phyloP scores from a whole-genome alignment of 2,113 vertebrate species.

The Uropsilus gracilis region DNA sequence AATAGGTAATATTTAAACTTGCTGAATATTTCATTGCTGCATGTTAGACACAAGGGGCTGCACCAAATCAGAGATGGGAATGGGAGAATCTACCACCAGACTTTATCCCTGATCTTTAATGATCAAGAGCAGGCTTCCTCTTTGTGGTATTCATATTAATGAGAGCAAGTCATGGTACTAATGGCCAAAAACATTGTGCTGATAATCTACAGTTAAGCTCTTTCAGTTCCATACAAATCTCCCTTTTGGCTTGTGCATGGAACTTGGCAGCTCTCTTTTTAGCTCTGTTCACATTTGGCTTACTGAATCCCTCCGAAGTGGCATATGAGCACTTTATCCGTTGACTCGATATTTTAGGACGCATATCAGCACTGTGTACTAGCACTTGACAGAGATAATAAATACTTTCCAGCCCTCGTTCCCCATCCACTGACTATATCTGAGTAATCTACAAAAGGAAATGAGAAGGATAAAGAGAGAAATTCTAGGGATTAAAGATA shows the following conservation, averaged over 20 bases:
- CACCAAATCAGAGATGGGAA: neutral
- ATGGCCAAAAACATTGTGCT: conserved; percentile 62
- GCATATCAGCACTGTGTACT: conserved; percentile 62
- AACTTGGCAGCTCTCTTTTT: conserved; percentile 75
- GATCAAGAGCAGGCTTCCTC: neutral
- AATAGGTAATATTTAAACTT: neutral
- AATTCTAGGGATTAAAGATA: neutral
- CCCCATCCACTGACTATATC: neutral
- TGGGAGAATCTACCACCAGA: neutral
- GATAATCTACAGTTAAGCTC: conserved; percentile 78
- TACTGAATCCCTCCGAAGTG: conserved; percentile 62
- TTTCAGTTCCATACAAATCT: conserved; percentile 78
- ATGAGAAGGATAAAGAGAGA: neutral
- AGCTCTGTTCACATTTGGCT: conserved; percentile 74
- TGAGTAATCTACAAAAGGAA: neutral
- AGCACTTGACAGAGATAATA: conserved; percentile 64
- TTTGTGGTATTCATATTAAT: conserved; percentile 33
- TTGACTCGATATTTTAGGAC: conserved; percentile 72
- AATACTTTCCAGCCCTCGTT: conserved; percentile 10
- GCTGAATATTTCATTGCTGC: neutral
- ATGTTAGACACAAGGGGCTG: neutral
- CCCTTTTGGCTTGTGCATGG: conserved; percentile 77
- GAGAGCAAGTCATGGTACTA: conserved; percentile 17
- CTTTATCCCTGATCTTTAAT: neutral
- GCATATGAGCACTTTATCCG: conserved; percentile 66